Evolutionary conservation across 2,888 invertebrate species (phyloP), one percentile per base, ranked within the genome.

Genomic region (Eilema sororculum): DNA sequence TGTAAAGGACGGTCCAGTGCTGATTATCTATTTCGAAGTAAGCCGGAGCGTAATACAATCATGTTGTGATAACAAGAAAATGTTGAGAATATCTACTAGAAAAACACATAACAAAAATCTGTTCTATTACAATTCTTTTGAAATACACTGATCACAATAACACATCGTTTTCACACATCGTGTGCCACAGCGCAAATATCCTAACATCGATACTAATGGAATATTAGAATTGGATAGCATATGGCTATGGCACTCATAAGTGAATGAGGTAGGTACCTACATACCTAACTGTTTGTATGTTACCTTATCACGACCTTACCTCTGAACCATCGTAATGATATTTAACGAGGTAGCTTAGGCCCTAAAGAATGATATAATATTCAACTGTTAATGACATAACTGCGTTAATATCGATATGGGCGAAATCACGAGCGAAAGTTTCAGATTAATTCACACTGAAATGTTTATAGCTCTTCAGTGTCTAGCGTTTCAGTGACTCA

Each of bases 31-130:
- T 52, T 24, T 37, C 24, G 24, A 16, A 37, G 61, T 62, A 37
- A 62, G 8, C 61, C 16, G 16, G 22, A 8, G 37, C 24, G 16
- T 37, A 22, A 22, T 37, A 61, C 5, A 62, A 24, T 16, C 22
- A 13, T 13, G 10, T n/a, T 60, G 10, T 5, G 28, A 12, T n/a
- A n/a, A 60, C 10, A 5, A 60, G n/a, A 60, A 60, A 25, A 28
- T 30, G 10, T 28, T 20, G 30, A n/a, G 30, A n/a, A n/a, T 60
- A n/a, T n/a, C n/a, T n/a, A 30, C 10, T 30, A 10, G 10, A 60
- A n/a, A 52, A 52, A 52, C n/a, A n/a, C 46, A n/a, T n/a, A 52
- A 52, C n/a, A n/a, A 52, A n/a, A 52, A 52, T 52, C 33, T n/a
- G 62, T 13, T 25, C 25, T 28, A 8, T 16, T 25, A 28, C 20